A percentile compares a stretch with the other conserved stretches of the same genome.
phyloP scores from a whole-genome alignment of 2,113 vertebrate genomes.

The Neofelis nebulosa region DNA sequence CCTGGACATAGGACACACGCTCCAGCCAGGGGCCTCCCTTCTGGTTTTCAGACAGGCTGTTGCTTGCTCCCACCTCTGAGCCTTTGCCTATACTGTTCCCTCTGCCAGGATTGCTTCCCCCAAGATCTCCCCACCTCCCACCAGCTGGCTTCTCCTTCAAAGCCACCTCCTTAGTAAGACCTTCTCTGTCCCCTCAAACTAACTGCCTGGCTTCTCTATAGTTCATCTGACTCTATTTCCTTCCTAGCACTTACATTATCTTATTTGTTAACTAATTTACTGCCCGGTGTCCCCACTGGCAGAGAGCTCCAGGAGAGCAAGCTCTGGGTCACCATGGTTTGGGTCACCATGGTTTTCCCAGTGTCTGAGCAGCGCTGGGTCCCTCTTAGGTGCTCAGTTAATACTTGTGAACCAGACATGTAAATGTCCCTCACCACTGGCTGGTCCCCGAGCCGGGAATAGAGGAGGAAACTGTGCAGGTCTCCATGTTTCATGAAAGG shows the following conservation, averaged over 20 bases:
- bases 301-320: neutral
- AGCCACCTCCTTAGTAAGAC: neutral
- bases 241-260: neutral
- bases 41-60: neutral
- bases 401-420: neutral
- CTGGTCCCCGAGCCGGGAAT: slow-evolving; percentile 92
- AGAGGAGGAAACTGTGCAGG: slow-evolving; percentile 95
- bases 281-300: neutral
- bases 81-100: neutral
- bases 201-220: neutral
- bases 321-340: neutral
- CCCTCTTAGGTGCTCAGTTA: neutral
- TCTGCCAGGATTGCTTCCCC: neutral
- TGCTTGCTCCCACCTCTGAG: neutral
- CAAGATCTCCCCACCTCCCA: neutral
- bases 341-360: neutral
- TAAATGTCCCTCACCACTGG: slow-evolving; percentile 87
- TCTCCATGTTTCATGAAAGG: slow-evolving; percentile 97
- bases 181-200: neutral
- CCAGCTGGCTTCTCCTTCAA: neutral
- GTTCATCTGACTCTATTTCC: neutral
- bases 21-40: neutral
- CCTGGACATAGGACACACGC: neutral
- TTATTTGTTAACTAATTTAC: neutral
- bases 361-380: neutral